Conservation (phyloP, 2,888 invertebrate species). For the Callyntrura sp. region DNA sequence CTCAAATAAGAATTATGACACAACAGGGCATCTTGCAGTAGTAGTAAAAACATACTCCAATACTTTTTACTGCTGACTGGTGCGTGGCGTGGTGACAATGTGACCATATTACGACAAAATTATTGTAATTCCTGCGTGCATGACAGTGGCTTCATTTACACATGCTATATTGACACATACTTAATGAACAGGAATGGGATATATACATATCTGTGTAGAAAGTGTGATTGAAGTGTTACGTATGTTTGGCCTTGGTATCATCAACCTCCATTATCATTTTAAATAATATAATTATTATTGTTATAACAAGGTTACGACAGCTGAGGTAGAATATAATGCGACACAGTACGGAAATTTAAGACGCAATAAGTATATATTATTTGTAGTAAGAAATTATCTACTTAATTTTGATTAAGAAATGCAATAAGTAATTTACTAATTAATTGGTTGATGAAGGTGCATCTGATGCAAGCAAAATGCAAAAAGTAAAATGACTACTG, state of each 20-base stretch:
- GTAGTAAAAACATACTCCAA: background rate
- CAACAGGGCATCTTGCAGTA: background rate
- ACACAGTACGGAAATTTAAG: background rate
- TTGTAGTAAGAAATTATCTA: no score
- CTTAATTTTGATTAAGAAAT: background rate
- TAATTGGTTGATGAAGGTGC: constrained; percentile 1
- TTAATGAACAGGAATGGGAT: background rate
- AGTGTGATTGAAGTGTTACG: background rate
- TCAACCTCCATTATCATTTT: background rate
- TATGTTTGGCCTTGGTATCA: background rate
- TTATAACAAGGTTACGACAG: constrained; percentile 17
- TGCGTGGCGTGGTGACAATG: background rate
- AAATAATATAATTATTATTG: background rate
- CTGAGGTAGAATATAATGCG: background rate
- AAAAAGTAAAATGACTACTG: constrained; percentile 53
- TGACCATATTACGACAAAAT: background rate
- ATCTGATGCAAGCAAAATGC: background rate
- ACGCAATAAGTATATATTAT: no score
- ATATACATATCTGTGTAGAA: background rate
- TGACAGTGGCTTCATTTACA: constrained; percentile 24
- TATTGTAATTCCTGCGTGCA: constrained; percentile 16
- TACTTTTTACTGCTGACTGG: constrained; percentile 12
- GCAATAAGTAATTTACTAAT: constrained; percentile 16
- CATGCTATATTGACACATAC: background rate
- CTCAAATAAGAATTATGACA: background rate